These are phyloP conservation scores for Cardiocondyla obscurior DNA, from an alignment of 1,140 invertebrate species.

Conservation along the genomic window DNA sequence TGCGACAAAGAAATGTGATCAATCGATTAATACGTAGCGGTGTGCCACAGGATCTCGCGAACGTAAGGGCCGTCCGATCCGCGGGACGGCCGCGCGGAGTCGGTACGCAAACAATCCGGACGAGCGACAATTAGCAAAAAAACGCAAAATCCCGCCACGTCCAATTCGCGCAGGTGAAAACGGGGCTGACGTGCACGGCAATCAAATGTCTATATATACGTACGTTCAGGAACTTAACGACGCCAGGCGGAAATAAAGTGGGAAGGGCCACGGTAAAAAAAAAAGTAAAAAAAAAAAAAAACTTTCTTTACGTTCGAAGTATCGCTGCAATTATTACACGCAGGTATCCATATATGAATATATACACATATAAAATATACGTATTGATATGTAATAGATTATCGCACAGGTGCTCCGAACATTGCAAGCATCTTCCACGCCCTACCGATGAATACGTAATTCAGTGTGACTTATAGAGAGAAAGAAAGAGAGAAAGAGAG, in stretches of 20 bases:
- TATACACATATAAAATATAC: neutral
- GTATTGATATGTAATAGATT: slow-evolving; percentile 57
- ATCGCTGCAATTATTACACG: slow-evolving; percentile 47
- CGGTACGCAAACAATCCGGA: neutral
- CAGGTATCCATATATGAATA: slow-evolving; percentile 13
- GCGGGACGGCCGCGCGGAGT: neutral
- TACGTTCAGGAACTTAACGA: slow-evolving; percentile 54
- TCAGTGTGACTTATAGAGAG: slow-evolving; percentile 77
- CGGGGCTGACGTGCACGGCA: slow-evolving; percentile 33
- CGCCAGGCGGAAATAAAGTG: slow-evolving; percentile 36
- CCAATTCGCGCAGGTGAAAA: slow-evolving; percentile 8
- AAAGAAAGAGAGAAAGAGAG: too few species aligned
- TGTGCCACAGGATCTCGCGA: slow-evolving; percentile 25
- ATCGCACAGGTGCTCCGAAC: slow-evolving; percentile 63
- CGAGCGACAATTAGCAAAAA: slow-evolving; percentile 19
- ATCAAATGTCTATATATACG: slow-evolving; percentile 59
- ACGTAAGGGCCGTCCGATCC: neutral
- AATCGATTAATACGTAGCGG: slow-evolving; percentile 58
- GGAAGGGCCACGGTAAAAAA: slow-evolving; percentile 20
- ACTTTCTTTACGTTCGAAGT: slow-evolving; percentile 48
- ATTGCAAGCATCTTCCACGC: slow-evolving; percentile 72
- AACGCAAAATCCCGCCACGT: slow-evolving; percentile 36
- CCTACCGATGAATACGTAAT: slow-evolving; percentile 78
- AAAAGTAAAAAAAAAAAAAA: too few species aligned
- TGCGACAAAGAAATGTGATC: slow-evolving; percentile 55